phyloP scores from a whole-genome alignment of 2,113 vertebrate genomes.

The Tapirus terrestris region DNA sequence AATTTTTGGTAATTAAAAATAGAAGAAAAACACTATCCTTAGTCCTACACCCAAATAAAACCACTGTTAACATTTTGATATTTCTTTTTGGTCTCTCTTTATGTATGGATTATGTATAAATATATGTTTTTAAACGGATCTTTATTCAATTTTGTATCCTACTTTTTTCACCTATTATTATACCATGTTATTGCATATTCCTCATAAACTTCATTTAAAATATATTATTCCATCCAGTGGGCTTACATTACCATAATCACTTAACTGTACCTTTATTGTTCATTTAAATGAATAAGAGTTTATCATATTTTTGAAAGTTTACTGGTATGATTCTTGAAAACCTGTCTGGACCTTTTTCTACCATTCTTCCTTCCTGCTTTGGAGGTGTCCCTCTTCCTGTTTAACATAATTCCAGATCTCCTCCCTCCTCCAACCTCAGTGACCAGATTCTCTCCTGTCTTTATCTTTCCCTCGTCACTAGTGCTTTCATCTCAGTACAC shows the following conservation, averaged over 20 bases:
- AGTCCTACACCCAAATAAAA: neutral
- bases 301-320: slow-evolving; percentile 32
- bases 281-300: neutral
- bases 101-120: neutral
- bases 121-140: neutral
- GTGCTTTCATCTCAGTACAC: neutral
- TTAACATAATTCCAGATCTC: neutral
- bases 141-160: neutral
- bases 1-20: neutral
- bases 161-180: neutral
- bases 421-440: neutral
- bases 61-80: neutral
- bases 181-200: neutral
- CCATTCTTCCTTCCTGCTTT: neutral
- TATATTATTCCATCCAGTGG: neutral
- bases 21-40: neutral
- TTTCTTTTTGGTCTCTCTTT: neutral
- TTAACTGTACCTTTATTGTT: neutral
- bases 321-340: slow-evolving; percentile 1
- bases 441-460: neutral
- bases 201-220: neutral
- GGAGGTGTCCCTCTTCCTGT: neutral
- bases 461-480: neutral
- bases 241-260: neutral
- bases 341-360: neutral